These are phyloP conservation scores for Acanthosoma haemorrhoidale DNA, from an alignment of 2,888 invertebrate species.

Conservation along the genomic window DNA sequence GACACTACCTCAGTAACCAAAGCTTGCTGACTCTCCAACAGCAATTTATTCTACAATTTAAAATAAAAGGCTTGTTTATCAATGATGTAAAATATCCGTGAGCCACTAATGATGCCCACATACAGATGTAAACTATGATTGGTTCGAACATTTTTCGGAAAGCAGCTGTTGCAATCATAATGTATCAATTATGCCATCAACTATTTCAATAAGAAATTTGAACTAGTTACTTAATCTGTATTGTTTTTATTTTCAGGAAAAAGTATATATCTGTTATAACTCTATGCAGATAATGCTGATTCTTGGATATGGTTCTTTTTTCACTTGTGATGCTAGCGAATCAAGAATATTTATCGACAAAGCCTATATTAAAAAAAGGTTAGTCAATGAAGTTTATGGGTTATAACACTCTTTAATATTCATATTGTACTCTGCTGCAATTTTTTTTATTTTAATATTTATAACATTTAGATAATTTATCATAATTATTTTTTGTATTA, in stretches of 20 bases:
- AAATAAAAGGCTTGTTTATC: no score
- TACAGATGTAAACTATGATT: no score
- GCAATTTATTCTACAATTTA: no score
- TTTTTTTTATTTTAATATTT: background rate
- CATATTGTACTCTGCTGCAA: background rate
- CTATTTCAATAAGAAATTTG: no score
- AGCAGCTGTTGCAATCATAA: no score
- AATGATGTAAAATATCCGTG: no score
- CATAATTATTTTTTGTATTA: background rate
- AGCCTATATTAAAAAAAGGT: slow-evolving; percentile 14
- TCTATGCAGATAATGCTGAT: background rate
- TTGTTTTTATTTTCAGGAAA: background rate
- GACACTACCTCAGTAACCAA: no score
- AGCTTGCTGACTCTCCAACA: no score
- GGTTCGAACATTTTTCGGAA: no score
- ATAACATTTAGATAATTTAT: background rate
- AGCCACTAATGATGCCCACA: no score
- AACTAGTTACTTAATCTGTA: background rate
- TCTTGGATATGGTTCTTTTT: background rate
- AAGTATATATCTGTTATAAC: background rate
- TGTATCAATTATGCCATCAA: no score
- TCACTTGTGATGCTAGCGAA: background rate
- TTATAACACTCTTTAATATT: background rate
- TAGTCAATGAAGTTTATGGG: background rate
- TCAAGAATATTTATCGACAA: slow-evolving; percentile 7